Evolutionary conservation across 2,113 vertebrate species (phyloP).

Genomic region (Gobius niger): DNA sequence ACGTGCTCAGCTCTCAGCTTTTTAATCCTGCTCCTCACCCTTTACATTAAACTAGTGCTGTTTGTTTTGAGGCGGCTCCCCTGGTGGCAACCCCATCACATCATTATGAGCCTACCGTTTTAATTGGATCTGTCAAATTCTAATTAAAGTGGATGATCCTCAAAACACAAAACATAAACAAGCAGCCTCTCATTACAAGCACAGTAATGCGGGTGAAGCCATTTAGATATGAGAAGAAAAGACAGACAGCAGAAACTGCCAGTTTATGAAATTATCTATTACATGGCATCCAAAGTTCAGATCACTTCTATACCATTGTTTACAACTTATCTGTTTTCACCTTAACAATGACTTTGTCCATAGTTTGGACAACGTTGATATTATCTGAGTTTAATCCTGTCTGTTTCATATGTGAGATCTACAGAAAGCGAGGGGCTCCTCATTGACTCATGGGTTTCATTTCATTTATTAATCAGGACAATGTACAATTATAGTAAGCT

Average conservation of each 20-base stretch:
- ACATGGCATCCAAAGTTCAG: not conserved
- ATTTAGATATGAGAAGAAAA: not conserved
- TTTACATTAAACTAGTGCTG: constrained; percentile 60
- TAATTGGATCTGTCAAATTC: constrained; percentile 69
- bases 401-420: too few species aligned
- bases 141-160: constrained; percentile 65
- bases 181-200: constrained; percentile 55
- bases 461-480: too few species aligned
- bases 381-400: too few species aligned
- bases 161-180: constrained; percentile 66
- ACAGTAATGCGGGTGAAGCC: constrained; percentile 31
- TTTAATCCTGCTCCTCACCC: constrained; percentile 61
- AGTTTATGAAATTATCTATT: not conserved
- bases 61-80: constrained; percentile 68
- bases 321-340: too few species aligned
- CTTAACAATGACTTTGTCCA: too few species aligned
- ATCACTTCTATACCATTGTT: not conserved
- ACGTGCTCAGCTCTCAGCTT: not conserved
- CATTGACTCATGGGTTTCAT: too few species aligned
- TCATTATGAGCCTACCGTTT: constrained; percentile 51
- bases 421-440: too few species aligned
- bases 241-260: not conserved
- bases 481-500: too few species aligned
- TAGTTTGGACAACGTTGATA: too few species aligned
- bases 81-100: constrained; percentile 40